Percentiles rank a stretch among this genome's conserved stretches.
Evolutionary conservation across 2,113 vertebrate species (phyloP).

Genomic region (Rhabdornis inornatus): DNA sequence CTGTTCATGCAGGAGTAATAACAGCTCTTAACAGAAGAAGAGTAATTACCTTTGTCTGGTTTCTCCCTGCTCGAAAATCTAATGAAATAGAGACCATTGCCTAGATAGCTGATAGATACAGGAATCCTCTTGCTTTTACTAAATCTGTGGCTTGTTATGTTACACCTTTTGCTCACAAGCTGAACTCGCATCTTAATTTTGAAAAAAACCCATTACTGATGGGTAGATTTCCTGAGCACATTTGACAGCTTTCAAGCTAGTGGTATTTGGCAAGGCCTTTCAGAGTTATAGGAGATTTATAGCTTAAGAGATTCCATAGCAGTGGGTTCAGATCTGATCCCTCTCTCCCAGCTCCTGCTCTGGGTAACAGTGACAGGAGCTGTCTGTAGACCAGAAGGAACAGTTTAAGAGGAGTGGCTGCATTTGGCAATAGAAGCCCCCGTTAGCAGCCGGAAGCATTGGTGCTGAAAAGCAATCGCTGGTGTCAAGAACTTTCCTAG

Average conservation of each 20-base stretch:
- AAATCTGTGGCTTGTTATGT: background rate
- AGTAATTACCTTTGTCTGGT: conserved; percentile 73
- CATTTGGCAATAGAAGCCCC: conserved; percentile 72
- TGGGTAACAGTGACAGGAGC: conserved; percentile 66
- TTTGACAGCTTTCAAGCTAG: conserved; percentile 54
- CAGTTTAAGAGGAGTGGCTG: conserved; percentile 64
- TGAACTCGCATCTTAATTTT: conserved; percentile 59
- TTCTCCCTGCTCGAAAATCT: conserved; percentile 42
- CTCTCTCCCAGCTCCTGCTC: conserved; percentile 21
- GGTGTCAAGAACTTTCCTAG: conserved; percentile 90
- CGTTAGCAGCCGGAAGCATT: conserved; percentile 85
- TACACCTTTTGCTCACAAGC: background rate
- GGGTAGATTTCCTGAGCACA: conserved; percentile 33
- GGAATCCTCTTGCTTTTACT: background rate
- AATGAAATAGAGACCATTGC: conserved; percentile 23
- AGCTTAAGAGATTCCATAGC: conserved; percentile 49
- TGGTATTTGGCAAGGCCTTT: conserved; percentile 48
- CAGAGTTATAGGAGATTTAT: conserved; percentile 60
- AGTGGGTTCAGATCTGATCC: conserved; percentile 18
- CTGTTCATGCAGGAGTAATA: conserved; percentile 66
- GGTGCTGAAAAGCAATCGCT: conserved; percentile 89
- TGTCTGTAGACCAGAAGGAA: conserved; percentile 69
- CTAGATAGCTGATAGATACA: background rate
- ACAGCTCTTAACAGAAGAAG: conserved; percentile 67
- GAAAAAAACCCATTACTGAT: conserved; percentile 44